Conservation (phyloP, 2,888 invertebrate species). For the Lepidochrysops patricia region DNA sequence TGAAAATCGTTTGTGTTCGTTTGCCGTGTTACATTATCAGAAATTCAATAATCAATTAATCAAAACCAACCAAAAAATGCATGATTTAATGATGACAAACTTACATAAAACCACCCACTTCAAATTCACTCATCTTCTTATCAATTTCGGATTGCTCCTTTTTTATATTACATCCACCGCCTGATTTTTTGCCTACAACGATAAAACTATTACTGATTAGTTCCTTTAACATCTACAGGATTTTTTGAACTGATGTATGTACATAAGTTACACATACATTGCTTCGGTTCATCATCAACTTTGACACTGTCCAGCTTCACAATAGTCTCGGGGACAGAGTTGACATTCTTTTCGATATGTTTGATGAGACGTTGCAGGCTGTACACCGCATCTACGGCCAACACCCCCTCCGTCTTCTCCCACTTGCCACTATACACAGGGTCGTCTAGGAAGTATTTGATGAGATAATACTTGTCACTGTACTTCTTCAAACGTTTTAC, state of each 20-base stretch:
- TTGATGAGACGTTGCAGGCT: conserved; percentile 43
- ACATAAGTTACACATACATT: conserved; percentile 1
- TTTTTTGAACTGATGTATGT: too few species aligned
- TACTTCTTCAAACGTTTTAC: conserved; percentile 43
- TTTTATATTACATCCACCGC: conserved; percentile 18
- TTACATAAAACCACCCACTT: conserved; percentile 38
- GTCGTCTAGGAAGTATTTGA: conserved; percentile 49
- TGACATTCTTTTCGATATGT: conserved; percentile 40
- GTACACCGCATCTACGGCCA: conserved; percentile 40
- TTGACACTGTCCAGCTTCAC: conserved; percentile 13
- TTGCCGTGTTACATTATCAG: too few species aligned
- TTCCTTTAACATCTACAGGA: too few species aligned
- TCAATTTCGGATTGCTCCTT: conserved; percentile 23
- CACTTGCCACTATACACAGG: conserved; percentile 41
- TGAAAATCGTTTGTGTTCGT: too few species aligned
- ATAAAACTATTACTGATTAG: too few species aligned
- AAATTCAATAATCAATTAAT: too few species aligned
- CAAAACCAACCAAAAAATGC: too few species aligned
- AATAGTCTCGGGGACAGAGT: conserved; percentile 27
- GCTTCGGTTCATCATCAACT: conserved; percentile 22
- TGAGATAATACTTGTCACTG: conserved; percentile 44
- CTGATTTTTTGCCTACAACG: conserved; percentile 4
- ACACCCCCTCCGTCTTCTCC: conserved; percentile 39
- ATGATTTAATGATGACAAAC: conserved; percentile 21
- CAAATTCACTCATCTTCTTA: conserved; percentile 32